phyloP scores from a whole-genome alignment of 2,797 vertebrate genomes.

The Crocodylus rhombifer region DNA sequence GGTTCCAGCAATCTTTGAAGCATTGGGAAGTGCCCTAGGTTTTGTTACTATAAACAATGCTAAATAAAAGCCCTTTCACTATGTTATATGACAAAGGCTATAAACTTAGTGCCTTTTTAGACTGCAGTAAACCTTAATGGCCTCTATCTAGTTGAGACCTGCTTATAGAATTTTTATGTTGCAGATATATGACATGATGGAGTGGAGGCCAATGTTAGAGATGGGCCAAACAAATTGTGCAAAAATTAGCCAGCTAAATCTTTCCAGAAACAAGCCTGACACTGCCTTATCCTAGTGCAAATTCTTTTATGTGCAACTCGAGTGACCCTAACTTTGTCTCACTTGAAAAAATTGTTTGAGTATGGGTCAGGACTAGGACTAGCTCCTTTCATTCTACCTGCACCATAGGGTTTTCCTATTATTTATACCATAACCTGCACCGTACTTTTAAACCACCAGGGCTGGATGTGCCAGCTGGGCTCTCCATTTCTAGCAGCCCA shows the following conservation, averaged over 20 bases:
- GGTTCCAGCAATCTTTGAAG: neutral
- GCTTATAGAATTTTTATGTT: neutral
- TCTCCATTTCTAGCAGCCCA: neutral
- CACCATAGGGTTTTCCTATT: neutral
- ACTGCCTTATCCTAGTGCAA: neutral
- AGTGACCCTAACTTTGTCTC: neutral
- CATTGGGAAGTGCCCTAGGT: neutral
- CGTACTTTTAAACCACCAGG: neutral
- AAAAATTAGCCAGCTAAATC: neutral
- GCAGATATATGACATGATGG: neutral
- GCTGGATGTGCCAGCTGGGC: neutral
- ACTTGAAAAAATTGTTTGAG: neutral
- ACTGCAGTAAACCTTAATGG: neutral
- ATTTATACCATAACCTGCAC: neutral
- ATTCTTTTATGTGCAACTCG: neutral
- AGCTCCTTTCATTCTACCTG: neutral
- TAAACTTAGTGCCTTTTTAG: constrained; percentile 7
- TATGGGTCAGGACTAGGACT: neutral
- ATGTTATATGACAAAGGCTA: neutral
- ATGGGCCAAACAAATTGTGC: neutral
- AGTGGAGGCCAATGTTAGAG: neutral
- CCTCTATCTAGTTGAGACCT: neutral
- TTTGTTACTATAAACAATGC: neutral
- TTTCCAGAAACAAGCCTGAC: neutral
- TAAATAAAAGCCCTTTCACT: neutral